phyloP scores from a whole-genome alignment of 1,140 invertebrate species.

The Dinothrombium tinctorium region DNA sequence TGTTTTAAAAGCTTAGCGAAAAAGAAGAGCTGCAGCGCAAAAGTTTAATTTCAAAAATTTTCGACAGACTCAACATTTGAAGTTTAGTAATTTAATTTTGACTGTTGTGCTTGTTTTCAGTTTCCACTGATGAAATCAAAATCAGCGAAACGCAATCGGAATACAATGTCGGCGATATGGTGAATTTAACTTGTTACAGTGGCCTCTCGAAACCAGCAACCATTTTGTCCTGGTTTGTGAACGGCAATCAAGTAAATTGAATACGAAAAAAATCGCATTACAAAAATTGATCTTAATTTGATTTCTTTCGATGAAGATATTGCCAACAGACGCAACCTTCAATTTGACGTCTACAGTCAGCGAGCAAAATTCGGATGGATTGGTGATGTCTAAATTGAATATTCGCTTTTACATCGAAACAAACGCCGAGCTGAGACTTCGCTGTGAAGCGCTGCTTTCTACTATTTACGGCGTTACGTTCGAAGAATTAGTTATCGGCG shows the following conservation, averaged over 20 bases:
- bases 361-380: not conserved
- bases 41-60: too few relatives aligned
- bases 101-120: too few relatives aligned
- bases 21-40: too few relatives aligned
- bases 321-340: not conserved
- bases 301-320: not conserved
- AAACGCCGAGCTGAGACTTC: not conserved
- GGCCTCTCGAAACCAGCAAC: constrained; percentile 13
- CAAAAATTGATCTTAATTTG: not conserved
- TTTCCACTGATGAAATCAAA: too few relatives aligned
- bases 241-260: constrained; percentile 13
- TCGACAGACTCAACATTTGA: too few relatives aligned
- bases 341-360: not conserved
- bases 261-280: not conserved
- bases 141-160: constrained; percentile 10
- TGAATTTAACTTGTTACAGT: constrained; percentile 16
- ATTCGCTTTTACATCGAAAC: not conserved
- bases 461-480: constrained; percentile 4
- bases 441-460: not conserved
- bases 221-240: constrained; percentile 15
- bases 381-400: not conserved
- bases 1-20: too few relatives aligned
- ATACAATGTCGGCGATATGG: constrained; percentile 14
- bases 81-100: too few relatives aligned
- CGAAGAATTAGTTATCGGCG: constrained; percentile 4